Evolutionary conservation across 2,888 invertebrate genomes (phyloP).

Genomic region (Cheilosia grossa): DNA sequence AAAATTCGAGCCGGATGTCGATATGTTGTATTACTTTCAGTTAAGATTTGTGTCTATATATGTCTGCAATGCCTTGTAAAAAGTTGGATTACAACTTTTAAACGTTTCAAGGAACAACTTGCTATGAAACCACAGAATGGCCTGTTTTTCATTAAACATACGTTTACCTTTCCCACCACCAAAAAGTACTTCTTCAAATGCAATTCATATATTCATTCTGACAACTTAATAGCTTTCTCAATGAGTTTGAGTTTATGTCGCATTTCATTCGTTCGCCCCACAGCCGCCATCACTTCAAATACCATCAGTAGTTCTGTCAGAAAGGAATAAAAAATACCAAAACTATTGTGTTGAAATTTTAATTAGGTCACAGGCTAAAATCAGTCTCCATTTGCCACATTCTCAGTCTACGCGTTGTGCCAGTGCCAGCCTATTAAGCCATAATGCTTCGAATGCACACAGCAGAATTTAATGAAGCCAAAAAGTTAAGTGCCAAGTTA

Average conservation of each 20-base stretch:
- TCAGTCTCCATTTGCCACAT: conserved; percentile 7
- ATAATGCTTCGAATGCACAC: conserved; percentile 25
- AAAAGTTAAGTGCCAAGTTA: conserved; percentile 25
- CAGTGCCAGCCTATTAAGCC: background rate
- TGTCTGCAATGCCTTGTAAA: too few relatives aligned
- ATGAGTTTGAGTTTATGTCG: conserved; percentile 14
- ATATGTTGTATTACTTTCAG: too few relatives aligned
- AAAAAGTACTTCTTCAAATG: background rate
- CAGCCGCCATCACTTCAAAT: conserved; percentile 26
- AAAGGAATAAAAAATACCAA: background rate
- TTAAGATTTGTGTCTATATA: too few relatives aligned
- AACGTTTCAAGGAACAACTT: too few relatives aligned
- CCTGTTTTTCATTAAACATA: too few relatives aligned
- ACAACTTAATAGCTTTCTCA: conserved; percentile 38
- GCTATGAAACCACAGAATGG: too few relatives aligned
- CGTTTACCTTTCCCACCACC: background rate
- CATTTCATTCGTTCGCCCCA: background rate
- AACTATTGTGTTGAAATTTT: conserved; percentile 45
- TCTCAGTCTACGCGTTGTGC: background rate
- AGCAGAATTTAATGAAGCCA: conserved; percentile 43
- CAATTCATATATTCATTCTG: background rate
- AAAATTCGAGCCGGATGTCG: too few relatives aligned
- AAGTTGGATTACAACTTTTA: too few relatives aligned
- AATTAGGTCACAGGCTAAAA: conserved; percentile 54
- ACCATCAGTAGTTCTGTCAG: background rate